These are phyloP conservation scores for Geophilus truncorum DNA, from an alignment of 2,888 invertebrate species.

Conservation along the genomic window DNA sequence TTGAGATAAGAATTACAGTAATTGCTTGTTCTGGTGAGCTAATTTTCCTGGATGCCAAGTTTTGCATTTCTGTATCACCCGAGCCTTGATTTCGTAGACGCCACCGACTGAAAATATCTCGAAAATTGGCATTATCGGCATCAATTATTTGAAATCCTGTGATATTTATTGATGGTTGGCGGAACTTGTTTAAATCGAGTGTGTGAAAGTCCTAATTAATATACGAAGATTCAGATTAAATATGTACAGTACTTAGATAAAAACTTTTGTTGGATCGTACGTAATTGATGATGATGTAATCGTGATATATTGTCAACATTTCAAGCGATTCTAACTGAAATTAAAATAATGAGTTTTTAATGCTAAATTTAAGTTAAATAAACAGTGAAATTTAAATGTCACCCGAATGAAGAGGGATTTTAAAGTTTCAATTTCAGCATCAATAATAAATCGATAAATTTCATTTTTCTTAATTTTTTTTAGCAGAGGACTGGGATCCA, in stretches of 20 bases:
- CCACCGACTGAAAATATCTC: conserved; percentile 10
- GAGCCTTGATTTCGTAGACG: too few relatives aligned
- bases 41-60: too few relatives aligned
- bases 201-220: conserved; percentile 37
- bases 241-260: neutral
- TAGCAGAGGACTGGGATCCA: conserved; percentile 60
- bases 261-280: neutral
- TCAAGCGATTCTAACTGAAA: neutral
- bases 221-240: neutral
- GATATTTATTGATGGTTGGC: conserved; percentile 36
- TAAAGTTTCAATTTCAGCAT: conserved; percentile 45
- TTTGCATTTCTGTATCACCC: too few relatives aligned
- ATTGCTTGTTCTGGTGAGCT: neutral
- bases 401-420: neutral
- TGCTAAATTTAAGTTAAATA: neutral
- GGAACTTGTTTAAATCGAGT: conserved; percentile 37
- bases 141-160: conserved; percentile 38
- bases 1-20: neutral
- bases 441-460: conserved; percentile 83
- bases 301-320: neutral
- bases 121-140: conserved; percentile 17
- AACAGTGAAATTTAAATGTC: neutral
- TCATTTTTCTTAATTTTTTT: conserved; percentile 90
- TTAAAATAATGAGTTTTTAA: neutral
- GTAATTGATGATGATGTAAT: neutral